A percentile compares a stretch with the other conserved stretches of the same genome.
phyloP scores from a whole-genome alignment of 2,113 vertebrate genomes.

The Chaetorhynchus papuensis region DNA sequence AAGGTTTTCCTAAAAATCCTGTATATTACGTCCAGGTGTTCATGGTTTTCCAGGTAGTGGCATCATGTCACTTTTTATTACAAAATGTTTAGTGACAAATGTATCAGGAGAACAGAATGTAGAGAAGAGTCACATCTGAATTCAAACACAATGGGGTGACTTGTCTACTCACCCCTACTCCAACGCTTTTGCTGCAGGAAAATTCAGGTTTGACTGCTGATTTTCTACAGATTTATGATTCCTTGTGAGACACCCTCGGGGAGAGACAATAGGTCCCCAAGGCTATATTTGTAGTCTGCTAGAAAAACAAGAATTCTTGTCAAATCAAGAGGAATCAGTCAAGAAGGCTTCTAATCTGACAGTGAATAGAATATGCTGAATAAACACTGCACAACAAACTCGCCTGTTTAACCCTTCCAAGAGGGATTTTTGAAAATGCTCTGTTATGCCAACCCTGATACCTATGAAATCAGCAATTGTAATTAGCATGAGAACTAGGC shows the following conservation, averaged over 20 bases:
- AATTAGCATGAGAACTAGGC: neutral
- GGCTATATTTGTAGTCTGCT: neutral
- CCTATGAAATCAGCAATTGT: neutral
- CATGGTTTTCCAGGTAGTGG: neutral
- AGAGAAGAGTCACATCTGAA: neutral
- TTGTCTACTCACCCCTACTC: neutral
- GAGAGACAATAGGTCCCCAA: neutral
- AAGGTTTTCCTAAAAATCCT: neutral
- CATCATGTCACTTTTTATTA: neutral
- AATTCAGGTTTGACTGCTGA: neutral
- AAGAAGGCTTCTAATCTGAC: neutral
- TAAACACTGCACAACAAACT: neutral
- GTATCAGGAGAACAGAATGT: neutral
- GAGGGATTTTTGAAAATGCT: neutral
- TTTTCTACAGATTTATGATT: neutral
- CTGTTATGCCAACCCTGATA: neutral
- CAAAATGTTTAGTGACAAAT: neutral
- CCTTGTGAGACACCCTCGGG: neutral
- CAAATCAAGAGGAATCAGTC: slow-evolving; percentile 30
- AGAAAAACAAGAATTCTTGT: neutral
- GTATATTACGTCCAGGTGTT: neutral
- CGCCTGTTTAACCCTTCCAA: neutral
- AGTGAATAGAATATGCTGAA: neutral
- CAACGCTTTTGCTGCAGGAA: neutral
- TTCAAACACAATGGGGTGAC: neutral